A percentile compares a stretch with the other conserved stretches of the same genome.
These are phyloP conservation scores for Chaenogobius annularis DNA, from an alignment of 2,113 vertebrate genomes.

Conservation along the genomic window DNA sequence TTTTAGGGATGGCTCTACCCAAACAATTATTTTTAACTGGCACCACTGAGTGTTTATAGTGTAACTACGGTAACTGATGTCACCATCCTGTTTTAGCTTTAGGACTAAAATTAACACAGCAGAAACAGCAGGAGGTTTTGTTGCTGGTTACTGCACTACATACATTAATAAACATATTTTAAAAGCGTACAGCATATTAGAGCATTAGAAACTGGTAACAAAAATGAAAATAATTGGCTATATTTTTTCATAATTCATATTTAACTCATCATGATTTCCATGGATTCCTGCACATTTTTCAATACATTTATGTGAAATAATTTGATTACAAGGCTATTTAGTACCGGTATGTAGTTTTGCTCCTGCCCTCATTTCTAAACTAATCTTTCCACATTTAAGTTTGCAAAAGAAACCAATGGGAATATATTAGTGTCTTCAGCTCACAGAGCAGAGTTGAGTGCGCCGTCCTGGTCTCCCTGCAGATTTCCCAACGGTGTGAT, in stretches of 20 bases:
- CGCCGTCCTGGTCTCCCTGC: slow-evolving; percentile 24
- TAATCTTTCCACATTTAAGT: not conserved
- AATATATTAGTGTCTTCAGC: not conserved
- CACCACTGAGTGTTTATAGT: not conserved
- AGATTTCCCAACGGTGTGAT: slow-evolving; percentile 36
- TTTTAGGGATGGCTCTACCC: slow-evolving; percentile 30
- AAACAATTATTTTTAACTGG: slow-evolving; percentile 62
- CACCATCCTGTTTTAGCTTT: not conserved
- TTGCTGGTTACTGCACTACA: not conserved
- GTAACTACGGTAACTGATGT: not conserved
- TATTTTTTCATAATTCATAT: too few species aligned
- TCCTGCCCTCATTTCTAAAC: not conserved
- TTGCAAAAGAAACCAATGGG: not conserved
- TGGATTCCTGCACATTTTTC: too few species aligned
- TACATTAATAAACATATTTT: not conserved
- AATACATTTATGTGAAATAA: too few species aligned
- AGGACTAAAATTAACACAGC: not conserved
- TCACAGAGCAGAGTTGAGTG: slow-evolving; percentile 3
- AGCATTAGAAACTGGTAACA: too few species aligned
- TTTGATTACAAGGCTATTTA: not conserved
- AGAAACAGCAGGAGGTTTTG: not conserved
- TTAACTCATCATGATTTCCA: too few species aligned
- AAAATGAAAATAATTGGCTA: too few species aligned
- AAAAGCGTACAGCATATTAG: not conserved
- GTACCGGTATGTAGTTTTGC: not conserved